phyloP scores from a whole-genome alignment of 2,113 vertebrate species.

The Tupaia tana region DNA sequence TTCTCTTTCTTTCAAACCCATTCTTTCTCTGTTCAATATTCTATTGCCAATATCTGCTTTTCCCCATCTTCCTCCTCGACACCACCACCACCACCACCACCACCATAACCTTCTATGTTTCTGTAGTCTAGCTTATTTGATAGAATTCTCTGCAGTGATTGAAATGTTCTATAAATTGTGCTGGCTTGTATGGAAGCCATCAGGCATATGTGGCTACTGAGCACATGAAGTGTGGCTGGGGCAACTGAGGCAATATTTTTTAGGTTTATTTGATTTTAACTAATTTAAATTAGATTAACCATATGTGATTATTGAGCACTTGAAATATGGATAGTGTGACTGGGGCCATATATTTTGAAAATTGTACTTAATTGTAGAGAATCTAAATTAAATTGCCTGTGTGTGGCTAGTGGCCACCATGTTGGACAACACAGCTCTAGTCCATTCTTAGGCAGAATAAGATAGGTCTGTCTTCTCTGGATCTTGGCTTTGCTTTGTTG shows the following conservation, averaged over 20 bases:
- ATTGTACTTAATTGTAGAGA: not conserved
- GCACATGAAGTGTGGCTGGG: not conserved
- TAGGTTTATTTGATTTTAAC: slow-evolving; percentile 30
- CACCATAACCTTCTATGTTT: not conserved
- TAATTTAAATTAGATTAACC: slow-evolving; percentile 26
- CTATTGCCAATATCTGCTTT: not conserved
- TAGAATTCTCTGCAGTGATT: not conserved
- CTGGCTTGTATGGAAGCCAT: not conserved
- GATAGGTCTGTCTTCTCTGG: not conserved
- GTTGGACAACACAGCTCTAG: not conserved
- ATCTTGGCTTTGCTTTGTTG: slow-evolving; percentile 23
- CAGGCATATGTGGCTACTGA: not conserved
- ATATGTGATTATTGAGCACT: not conserved
- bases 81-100: no score
- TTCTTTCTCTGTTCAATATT: not conserved
- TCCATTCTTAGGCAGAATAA: not conserved
- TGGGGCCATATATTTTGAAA: slow-evolving; percentile 1
- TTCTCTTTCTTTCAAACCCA: not conserved
- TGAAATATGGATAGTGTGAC: slow-evolving; percentile 22
- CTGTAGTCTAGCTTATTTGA: not conserved
- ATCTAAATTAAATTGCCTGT: not conserved
- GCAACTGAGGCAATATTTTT: not conserved
- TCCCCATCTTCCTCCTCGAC: not conserved
- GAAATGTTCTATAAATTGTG: not conserved
- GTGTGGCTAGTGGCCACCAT: not conserved